Base-by-base conservation (phyloP, 2,113 vertebrate genomes). In the Poeciliopsis turrubarensis region DNA sequence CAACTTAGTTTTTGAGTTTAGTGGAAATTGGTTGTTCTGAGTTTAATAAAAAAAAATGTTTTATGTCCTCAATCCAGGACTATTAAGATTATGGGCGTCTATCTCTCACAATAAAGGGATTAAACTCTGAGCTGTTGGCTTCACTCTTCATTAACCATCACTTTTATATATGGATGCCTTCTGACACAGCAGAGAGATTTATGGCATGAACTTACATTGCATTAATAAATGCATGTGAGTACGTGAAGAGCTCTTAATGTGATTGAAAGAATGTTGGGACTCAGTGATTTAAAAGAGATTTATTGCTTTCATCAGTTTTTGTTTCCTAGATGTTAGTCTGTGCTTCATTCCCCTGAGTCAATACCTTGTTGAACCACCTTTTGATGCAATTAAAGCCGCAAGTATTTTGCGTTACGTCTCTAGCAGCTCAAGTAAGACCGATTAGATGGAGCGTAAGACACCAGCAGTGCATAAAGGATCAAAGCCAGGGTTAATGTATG, bases 101-200 rank as follows among this genome's bases (percentile, higher is more conserved):
- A 70, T 87, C 78, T 72, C 78, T 66, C 54, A 74, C 78, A 41
- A 72, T 82, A 82, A 87, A 83, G 44, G 76, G 72, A 87, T 89
- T 81, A 83, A 73, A 80, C 29, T 22, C 60, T 54, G 60, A 72
- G 72, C 72, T 17, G 77, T 34, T 60, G 15, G 73, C 68, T 61
- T 68, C 25, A 26, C 65, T 65, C 64, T 75, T 31, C 70, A 73
- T 30, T 54, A 73, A 70, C 44, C 66, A 63, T 75, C 66, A 80
- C 62, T 70, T 67, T 73, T 72, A 32, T 70, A 66, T 14, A n/a
- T 29, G 30, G 44, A 31, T 34, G 44, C 41, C 25, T 68, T 60
- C 64, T 72, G 30, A 37, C 32, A 13, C 27, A 5, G 32, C 29
- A 25, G 60, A 57, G 32, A 66, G 62, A 70, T 82, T 76, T 60